phyloP scores from a whole-genome alignment of 2,113 vertebrate species.

The Ovibos moschatus region DNA sequence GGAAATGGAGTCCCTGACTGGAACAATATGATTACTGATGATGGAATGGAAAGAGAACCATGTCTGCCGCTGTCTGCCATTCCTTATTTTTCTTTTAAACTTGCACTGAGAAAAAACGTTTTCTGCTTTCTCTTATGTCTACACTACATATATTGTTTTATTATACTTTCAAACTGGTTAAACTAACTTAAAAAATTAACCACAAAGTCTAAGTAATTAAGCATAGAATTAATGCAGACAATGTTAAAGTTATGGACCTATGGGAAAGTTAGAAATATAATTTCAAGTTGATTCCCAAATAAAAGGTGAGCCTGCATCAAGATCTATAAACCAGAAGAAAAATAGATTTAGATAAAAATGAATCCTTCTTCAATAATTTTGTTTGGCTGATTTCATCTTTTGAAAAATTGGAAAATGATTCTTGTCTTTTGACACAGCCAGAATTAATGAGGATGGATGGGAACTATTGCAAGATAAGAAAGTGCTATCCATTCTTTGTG shows the following conservation, averaged over 20 bases:
- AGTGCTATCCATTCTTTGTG: neutral
- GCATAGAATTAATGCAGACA: neutral
- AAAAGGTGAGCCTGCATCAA: neutral
- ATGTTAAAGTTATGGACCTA: neutral
- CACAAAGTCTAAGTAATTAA: neutral
- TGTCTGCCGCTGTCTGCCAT: neutral
- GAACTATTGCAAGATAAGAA: neutral
- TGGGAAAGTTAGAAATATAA: neutral
- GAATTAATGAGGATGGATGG: neutral
- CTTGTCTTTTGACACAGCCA: neutral
- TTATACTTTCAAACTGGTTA: neutral
- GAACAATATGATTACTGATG: neutral
- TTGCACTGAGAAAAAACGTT: neutral
- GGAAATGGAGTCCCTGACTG: neutral
- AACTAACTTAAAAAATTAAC: neutral
- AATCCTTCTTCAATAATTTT: neutral
- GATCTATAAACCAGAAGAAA: neutral
- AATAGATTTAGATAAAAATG: neutral
- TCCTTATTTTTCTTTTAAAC: neutral
- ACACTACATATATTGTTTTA: neutral
- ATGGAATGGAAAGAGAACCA: neutral
- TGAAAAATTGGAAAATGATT: neutral
- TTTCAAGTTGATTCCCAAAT: neutral
- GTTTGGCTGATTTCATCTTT: constrained; percentile 2
- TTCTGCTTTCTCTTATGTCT: neutral